phyloP scores from a whole-genome alignment of 2,888 invertebrate genomes.

The Eupeodes latifasciatus region DNA sequence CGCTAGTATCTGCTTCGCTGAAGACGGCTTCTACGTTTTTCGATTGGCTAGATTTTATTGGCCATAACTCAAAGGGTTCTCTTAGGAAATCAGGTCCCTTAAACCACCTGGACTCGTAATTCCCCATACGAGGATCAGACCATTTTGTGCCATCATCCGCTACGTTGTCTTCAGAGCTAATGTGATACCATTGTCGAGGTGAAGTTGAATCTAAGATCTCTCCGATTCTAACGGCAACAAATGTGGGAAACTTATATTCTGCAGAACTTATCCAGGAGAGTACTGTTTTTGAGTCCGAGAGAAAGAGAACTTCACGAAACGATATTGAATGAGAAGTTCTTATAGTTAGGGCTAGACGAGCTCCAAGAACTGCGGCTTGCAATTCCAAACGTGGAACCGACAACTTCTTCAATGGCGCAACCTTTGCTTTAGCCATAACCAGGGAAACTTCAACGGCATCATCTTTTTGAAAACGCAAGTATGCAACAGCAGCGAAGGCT shows the following conservation, averaged over 20 bases:
- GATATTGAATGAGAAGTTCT: neutral
- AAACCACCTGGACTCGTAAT: neutral
- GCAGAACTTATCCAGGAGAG: constrained; percentile 4
- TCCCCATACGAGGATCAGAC: neutral
- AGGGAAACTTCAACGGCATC: neutral
- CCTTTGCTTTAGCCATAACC: constrained; percentile 4
- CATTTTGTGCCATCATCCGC: neutral
- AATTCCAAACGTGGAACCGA: constrained; percentile 30
- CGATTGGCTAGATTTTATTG: too few species aligned
- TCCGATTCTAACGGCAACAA: constrained; percentile 25
- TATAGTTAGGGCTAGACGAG: neutral
- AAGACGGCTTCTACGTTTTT: too few species aligned
- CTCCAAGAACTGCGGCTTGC: constrained; percentile 9
- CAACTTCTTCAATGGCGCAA: constrained; percentile 19
- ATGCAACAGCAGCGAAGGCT: constrained; percentile 27
- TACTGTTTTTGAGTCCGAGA: constrained; percentile 18
- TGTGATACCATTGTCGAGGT: constrained; percentile 26
- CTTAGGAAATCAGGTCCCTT: neutral
- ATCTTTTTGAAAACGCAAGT: neutral
- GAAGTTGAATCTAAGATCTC: constrained; percentile 44
- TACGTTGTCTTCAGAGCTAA: neutral
- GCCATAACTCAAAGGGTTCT: too few species aligned
- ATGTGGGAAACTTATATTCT: constrained; percentile 15
- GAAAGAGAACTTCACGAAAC: neutral
- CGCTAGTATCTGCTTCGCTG: too few species aligned